Evolutionary conservation across 2,888 invertebrate species (phyloP).

Genomic region (Neuroscelio doddi): DNA sequence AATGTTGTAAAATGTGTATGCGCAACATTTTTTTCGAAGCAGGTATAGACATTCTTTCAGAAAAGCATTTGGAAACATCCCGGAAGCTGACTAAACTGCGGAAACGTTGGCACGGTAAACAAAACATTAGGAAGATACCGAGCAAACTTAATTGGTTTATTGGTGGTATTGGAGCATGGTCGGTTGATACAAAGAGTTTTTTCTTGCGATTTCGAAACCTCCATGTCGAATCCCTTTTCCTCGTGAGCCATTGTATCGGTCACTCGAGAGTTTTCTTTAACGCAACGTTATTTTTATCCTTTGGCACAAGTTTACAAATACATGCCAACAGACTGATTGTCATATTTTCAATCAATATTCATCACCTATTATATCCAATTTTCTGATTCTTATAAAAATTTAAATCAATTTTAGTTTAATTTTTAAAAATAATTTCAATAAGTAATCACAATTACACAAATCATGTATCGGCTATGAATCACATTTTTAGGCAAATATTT

Average conservation of each 20-base stretch:
- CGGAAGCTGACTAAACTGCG: constrained; percentile 6
- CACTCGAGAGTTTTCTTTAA: constrained; percentile 18
- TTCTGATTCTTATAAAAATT: too few relatives aligned
- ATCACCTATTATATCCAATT: too few relatives aligned
- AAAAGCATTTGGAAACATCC: background rate
- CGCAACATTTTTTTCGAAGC: background rate
- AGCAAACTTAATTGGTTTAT: constrained; percentile 64
- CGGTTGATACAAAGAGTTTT: constrained; percentile 49
- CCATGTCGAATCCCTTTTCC: constrained; percentile 31
- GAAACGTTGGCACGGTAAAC: constrained; percentile 7
- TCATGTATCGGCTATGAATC: too few relatives aligned
- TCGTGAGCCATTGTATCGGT: constrained; percentile 16
- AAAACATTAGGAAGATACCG: constrained; percentile 1
- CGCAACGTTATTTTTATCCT: constrained; percentile 28
- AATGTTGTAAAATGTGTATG: too few relatives aligned
- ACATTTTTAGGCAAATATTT: too few relatives aligned
- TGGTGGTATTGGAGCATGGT: constrained; percentile 57
- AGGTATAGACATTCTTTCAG: constrained; percentile 1
- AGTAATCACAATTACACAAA: too few relatives aligned
- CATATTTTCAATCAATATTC: too few relatives aligned
- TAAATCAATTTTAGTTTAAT: too few relatives aligned
- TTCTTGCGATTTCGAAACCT: constrained; percentile 31
- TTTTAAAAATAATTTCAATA: too few relatives aligned
- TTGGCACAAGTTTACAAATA: constrained; percentile 10
- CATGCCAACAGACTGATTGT: too few relatives aligned